Conservation (phyloP, 2,888 invertebrate species). For the Rhimphoctona megacephalus region DNA sequence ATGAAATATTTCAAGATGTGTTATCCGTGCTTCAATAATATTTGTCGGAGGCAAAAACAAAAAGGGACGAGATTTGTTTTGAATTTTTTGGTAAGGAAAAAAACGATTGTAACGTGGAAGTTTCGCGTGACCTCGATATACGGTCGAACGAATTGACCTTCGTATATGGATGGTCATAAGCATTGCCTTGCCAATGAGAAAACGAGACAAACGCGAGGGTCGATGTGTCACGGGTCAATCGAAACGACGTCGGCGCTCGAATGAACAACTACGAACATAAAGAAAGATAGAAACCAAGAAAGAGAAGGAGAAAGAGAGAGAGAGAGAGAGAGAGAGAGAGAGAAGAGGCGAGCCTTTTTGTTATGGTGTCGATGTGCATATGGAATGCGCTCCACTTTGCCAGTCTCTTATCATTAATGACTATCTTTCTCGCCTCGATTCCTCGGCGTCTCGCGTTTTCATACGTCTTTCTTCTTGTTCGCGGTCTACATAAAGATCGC, state of each 20-base stretch:
- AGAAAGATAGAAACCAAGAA: conserved; percentile 14
- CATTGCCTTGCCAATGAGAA: conserved; percentile 56
- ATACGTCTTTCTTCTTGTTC: conserved; percentile 48
- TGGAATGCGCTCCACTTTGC: conserved; percentile 69
- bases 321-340: conserved; percentile 13
- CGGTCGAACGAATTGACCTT: conserved; percentile 60
- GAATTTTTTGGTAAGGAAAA: background rate
- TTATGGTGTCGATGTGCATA: conserved; percentile 40
- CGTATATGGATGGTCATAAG: conserved; percentile 43
- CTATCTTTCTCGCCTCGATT: conserved; percentile 58
- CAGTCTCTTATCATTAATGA: conserved; percentile 55
- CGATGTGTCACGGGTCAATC: conserved; percentile 71
- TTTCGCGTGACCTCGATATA: conserved; percentile 31
- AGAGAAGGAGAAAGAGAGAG: background rate
- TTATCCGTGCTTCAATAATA: no score
- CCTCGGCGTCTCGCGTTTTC: conserved; percentile 50
- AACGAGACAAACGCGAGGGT: conserved; percentile 52
- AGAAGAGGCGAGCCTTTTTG: conserved; percentile 7
- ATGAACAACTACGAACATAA: conserved; percentile 29
- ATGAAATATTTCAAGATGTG: background rate
- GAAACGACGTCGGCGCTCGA: conserved; percentile 69
- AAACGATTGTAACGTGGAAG: background rate
- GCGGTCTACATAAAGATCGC: background rate
- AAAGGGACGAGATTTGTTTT: background rate
- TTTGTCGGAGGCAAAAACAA: no score